Evolutionary conservation across 2,888 invertebrate species (phyloP).

Genomic region (Polydrusus cervinus): DNA sequence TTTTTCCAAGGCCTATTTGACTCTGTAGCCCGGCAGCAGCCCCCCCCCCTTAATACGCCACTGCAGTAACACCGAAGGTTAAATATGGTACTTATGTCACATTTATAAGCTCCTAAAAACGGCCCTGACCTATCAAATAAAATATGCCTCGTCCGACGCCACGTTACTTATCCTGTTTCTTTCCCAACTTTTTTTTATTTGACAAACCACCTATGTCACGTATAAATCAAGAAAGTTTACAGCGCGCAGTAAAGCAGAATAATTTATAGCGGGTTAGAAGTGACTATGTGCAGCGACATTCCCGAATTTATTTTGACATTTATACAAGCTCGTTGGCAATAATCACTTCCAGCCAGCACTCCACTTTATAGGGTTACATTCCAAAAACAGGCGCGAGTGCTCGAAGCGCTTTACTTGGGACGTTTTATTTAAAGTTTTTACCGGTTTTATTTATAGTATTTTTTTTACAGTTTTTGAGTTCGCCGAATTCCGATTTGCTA

Average conservation of each 20-base stretch:
- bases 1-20: too few species aligned
- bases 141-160: constrained; percentile 28
- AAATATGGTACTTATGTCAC: too few species aligned
- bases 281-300: constrained; percentile 55
- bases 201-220: constrained; percentile 54
- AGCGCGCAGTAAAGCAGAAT: constrained; percentile 53
- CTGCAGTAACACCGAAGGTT: too few species aligned
- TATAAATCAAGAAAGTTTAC: constrained; percentile 55
- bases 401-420: background rate
- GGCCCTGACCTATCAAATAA: constrained; percentile 28
- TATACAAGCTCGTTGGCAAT: constrained; percentile 53
- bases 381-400: background rate
- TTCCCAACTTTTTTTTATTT: constrained; percentile 50
- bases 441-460: background rate
- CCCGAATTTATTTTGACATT: constrained; percentile 57
- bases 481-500: too few species aligned
- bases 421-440: too few species aligned
- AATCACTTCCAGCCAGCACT: constrained; percentile 49
- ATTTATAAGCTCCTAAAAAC: too few species aligned
- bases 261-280: constrained; percentile 54
- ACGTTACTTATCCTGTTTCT: constrained; percentile 15
- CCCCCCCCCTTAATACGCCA: too few species aligned
- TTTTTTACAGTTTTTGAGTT: background rate
- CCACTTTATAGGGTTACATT: constrained; percentile 20
- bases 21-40: too few species aligned